These are phyloP conservation scores for human (Homo sapiens) DNA, from an alignment of 2,113 vertebrate genomes.

Conservation along the genomic window DNA sequence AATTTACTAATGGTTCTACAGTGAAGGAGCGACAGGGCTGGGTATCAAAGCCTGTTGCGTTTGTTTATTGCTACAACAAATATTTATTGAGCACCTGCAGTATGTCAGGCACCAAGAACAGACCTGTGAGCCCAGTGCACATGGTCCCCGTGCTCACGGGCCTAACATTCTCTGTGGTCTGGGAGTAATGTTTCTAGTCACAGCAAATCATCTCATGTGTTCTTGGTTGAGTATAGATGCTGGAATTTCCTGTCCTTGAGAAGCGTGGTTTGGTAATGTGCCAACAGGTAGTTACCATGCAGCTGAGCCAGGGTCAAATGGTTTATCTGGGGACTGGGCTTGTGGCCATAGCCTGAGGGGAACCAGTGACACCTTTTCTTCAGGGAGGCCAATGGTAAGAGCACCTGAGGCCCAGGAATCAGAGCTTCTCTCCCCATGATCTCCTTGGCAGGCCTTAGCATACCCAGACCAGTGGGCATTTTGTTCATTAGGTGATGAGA, in stretches of 20 bases:
- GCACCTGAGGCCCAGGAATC: not conserved
- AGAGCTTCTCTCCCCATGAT: not conserved
- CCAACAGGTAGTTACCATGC: not conserved
- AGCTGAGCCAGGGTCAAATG: not conserved
- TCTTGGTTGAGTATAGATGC: not conserved
- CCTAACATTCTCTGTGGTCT: not conserved
- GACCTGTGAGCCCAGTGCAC: not conserved
- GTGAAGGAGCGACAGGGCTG: not conserved
- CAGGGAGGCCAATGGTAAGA: not conserved
- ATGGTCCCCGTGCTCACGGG: rapidly evolving
- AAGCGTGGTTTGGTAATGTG: not conserved
- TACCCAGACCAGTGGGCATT: too few species aligned
- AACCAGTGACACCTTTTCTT: not conserved
- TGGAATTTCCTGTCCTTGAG: not conserved
- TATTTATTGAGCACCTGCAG: not conserved
- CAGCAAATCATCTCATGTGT: rapidly evolving
- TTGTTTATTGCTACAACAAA: not conserved
- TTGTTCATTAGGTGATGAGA: not conserved
- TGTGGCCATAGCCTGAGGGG: not conserved
- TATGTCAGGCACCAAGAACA: not conserved
- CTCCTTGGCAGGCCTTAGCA: not conserved
- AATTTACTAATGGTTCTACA: not conserved
- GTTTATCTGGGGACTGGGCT: not conserved
- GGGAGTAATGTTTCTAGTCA: rapidly evolving
- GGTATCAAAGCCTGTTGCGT: rapidly evolving